A percentile compares a stretch with the other conserved stretches of the same genome.
These are phyloP conservation scores for Chionoecetes opilio DNA, from an alignment of 1,140 invertebrate species.

Conservation along the genomic window DNA sequence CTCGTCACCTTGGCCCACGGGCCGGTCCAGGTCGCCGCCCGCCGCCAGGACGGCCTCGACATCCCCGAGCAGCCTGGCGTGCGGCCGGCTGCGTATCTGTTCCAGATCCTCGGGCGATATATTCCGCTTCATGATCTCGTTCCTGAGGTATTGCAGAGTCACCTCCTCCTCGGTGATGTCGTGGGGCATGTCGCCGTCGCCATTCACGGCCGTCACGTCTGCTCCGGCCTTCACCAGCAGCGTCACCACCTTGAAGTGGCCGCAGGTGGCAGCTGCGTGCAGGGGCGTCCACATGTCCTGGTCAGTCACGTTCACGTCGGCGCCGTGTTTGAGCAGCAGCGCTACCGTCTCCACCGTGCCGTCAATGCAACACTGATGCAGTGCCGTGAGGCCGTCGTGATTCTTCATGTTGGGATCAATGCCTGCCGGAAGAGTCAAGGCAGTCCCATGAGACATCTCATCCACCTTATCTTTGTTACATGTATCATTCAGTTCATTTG, in stretches of 20 bases:
- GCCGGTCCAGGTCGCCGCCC: slow-evolving; percentile 63
- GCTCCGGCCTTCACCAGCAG: slow-evolving; percentile 76
- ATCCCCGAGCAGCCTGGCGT: slow-evolving; percentile 65
- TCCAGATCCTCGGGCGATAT: slow-evolving; percentile 70
- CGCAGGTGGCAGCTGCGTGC: slow-evolving; percentile 85
- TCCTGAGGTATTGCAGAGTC: slow-evolving; percentile 82
- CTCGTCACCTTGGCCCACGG: slow-evolving; percentile 64
- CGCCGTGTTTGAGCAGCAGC: slow-evolving; percentile 85
- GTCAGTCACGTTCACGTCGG: slow-evolving; percentile 85
- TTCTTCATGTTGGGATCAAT: slow-evolving; percentile 83
- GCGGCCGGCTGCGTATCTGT: slow-evolving; percentile 46
- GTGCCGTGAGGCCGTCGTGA: slow-evolving; percentile 85
- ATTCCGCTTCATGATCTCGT: slow-evolving; percentile 73
- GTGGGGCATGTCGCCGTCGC: slow-evolving; percentile 98
- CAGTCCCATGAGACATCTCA: not conserved
- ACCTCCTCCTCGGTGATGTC: slow-evolving; percentile 98
- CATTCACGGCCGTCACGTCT: slow-evolving; percentile 85
- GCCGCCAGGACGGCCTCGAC: slow-evolving; percentile 55
- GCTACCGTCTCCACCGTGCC: slow-evolving; percentile 86
- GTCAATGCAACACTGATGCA: slow-evolving; percentile 85
- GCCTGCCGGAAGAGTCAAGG: slow-evolving; percentile 60
- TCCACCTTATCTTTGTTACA: too few relatives aligned
- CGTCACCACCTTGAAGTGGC: slow-evolving; percentile 84
- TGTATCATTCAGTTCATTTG: too few relatives aligned
- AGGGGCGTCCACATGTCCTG: slow-evolving; percentile 86